A percentile compares a stretch with the other conserved stretches of the same genome.
These are phyloP conservation scores for Athetis lepigone DNA, from an alignment of 2,888 invertebrate genomes.

Conservation along the genomic window DNA sequence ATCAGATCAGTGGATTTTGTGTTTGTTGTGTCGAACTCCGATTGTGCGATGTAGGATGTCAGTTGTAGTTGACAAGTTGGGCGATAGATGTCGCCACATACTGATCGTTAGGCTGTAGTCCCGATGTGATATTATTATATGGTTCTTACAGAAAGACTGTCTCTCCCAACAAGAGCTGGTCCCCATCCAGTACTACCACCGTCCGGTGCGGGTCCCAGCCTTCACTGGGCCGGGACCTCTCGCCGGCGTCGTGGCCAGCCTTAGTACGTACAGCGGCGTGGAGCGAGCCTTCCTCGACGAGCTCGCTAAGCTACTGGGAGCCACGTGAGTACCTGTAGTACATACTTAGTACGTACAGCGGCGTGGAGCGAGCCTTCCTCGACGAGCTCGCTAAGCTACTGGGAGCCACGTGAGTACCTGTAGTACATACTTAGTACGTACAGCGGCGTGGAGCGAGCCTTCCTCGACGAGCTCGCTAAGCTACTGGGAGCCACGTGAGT, in stretches of 20 bases:
- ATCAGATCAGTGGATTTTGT: no score
- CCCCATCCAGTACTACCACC: slow-evolving; percentile 93
- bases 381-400: slow-evolving; percentile 92
- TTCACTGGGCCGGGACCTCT: slow-evolving; percentile 88
- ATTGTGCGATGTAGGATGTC: no score
- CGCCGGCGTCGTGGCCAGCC: slow-evolving; percentile 93
- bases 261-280: slow-evolving; percentile 94
- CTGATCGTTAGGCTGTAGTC: no score
- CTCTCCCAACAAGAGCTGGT: slow-evolving; percentile 90
- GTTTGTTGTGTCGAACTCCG: no score
- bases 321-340: slow-evolving; percentile 88
- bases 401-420: slow-evolving; percentile 92
- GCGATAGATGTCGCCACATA: no score
- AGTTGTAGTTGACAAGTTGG: no score
- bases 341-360: slow-evolving; percentile 94
- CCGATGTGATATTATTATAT: no score
- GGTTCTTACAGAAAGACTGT: slow-evolving; percentile 92
- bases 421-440: slow-evolving; percentile 94
- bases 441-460: slow-evolving; percentile 93
- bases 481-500: slow-evolving; percentile 93
- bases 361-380: slow-evolving; percentile 93
- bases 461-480: slow-evolving; percentile 93
- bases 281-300: slow-evolving; percentile 94
- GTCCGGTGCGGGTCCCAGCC: slow-evolving; percentile 89
- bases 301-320: slow-evolving; percentile 93